phyloP scores from a whole-genome alignment of 2,797 vertebrate genomes.

The Ficedula albicollis region DNA sequence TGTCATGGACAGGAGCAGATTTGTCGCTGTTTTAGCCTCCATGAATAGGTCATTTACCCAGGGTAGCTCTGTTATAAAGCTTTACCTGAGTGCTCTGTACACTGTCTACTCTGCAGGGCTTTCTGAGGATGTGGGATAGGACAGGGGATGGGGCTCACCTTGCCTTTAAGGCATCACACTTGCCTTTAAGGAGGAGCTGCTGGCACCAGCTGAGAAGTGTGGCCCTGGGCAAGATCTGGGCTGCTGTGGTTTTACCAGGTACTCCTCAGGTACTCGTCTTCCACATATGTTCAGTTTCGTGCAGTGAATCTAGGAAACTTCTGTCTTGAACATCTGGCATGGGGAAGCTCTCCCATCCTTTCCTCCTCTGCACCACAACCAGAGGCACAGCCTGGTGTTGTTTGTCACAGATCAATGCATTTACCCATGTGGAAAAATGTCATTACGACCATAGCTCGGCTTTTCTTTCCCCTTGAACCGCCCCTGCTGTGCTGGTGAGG shows the following conservation, averaged over 20 bases:
- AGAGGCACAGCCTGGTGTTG: constrained; percentile 24
- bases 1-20: neutral
- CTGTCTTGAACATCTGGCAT: neutral
- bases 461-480: constrained; percentile 19
- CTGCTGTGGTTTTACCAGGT: neutral
- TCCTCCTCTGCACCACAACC: neutral
- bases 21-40: neutral
- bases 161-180: too few species aligned
- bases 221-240: neutral
- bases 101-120: neutral
- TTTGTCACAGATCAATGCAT: constrained; percentile 58
- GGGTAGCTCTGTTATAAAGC: neutral
- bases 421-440: constrained; percentile 62
- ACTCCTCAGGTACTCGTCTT: neutral
- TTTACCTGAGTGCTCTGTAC: neutral
- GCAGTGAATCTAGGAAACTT: neutral
- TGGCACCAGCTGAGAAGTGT: fast-evolving
- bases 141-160: fast-evolving
- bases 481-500: constrained; percentile 20
- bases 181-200: neutral
- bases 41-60: neutral
- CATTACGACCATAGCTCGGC: constrained; percentile 20
- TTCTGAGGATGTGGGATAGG: neutral
- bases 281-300: neutral
- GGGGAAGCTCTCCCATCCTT: neutral